Conservation (phyloP, 2,888 invertebrate genomes). For the Temnothorax ravouxi region DNA sequence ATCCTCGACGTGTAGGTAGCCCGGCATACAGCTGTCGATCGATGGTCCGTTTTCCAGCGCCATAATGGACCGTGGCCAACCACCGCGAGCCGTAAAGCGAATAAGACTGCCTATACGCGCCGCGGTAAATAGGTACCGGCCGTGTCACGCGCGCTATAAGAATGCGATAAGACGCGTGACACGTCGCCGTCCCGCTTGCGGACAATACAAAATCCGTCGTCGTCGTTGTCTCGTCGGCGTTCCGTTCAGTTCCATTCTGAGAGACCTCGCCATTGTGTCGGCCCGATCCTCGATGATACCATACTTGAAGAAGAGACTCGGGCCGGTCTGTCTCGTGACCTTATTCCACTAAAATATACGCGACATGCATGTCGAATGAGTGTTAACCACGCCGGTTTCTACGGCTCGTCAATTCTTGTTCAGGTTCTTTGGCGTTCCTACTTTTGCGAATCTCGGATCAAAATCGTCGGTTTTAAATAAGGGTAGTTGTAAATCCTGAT, state of each 20-base stretch:
- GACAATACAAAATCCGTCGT: constrained; percentile 65
- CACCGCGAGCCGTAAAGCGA: constrained; percentile 16
- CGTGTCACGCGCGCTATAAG: constrained; percentile 82
- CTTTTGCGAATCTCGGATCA: not conserved
- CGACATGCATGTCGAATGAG: constrained; percentile 74
- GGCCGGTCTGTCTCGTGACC: constrained; percentile 78
- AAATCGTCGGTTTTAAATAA: not conserved
- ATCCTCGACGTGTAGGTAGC: constrained; percentile 41
- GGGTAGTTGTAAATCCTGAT: not conserved
- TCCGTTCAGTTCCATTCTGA: constrained; percentile 73
- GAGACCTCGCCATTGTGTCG: constrained; percentile 79
- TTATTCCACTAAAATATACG: constrained; percentile 83
- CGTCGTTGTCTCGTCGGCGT: constrained; percentile 46
- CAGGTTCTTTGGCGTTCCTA: not conserved
- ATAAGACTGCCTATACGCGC: constrained; percentile 13
- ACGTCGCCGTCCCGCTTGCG: constrained; percentile 57
- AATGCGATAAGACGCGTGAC: constrained; percentile 82
- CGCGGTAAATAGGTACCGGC: constrained; percentile 63
- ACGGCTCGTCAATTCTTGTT: not conserved
- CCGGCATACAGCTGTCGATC: constrained; percentile 51
- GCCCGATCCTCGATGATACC: constrained; percentile 73
- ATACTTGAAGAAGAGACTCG: constrained; percentile 75
- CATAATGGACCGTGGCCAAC: constrained; percentile 65
- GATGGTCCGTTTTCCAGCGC: constrained; percentile 67
- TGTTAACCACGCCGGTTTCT: constrained; percentile 4